Evolutionary conservation across 1,140 invertebrate genomes (phyloP), one percentile per base, ranked within the genome.

Genomic region (Drosophila bifasciata): DNA sequence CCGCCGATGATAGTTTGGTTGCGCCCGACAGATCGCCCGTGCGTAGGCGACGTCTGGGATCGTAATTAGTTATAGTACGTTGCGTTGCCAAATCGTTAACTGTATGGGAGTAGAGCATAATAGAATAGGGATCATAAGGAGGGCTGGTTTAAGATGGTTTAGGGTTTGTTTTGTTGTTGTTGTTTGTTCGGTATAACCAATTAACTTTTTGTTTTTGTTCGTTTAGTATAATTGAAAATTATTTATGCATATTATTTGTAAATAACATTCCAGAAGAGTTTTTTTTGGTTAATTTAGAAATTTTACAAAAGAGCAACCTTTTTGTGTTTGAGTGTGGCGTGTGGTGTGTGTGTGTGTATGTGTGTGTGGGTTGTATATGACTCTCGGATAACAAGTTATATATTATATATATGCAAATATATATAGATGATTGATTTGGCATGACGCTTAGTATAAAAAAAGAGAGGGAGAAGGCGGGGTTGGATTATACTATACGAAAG

Each of bases 31-130:
- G 43, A 59, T 85, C 83, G n/a, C n/a, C n/a, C n/a, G 84, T 77
- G 69, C 81, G 83, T 88, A 88, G 74, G 78, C 84, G 84, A 89
- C 84, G 84, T 89, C 84, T 89, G 79, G 84, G 84, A 89, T 89
- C 84, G 62, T 89, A 89, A 89, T 89, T 89, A 79, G 78, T 88
- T 88, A 86, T 88, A 83, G 83, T 81, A 81, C 81, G 83, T 75
- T 88, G 83, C 74, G 74, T 78, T 86, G 83, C 83, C 83, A 88
- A 86, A 88, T 86, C 83, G 78, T 85, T 83, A 83, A 88, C 83
- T 88, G 83, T 88, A 88, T 81, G 83, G 83, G 83, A 88, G 83
- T 88, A 88, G 78, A 88, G 83, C 75, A 88, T 78, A 88, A 88
- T 88, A 88, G 70, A 88, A 36, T 36, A 83, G 83, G 78, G 83